These are phyloP conservation scores for Mesopsocus fuscifrons DNA, from an alignment of 2,888 invertebrate species.

Conservation along the genomic window DNA sequence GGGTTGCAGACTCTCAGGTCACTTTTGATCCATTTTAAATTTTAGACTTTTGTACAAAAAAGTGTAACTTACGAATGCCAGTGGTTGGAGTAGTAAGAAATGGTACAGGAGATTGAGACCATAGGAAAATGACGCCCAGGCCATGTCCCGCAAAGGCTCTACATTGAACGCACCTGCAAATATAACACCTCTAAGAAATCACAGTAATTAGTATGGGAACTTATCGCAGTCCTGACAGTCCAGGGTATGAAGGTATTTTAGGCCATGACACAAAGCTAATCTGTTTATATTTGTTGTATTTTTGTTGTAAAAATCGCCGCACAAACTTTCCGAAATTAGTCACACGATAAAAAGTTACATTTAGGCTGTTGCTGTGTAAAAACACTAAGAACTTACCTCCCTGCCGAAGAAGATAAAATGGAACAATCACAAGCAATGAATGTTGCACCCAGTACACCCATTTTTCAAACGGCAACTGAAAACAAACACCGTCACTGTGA, in stretches of 20 bases:
- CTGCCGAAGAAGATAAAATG: constrained; percentile 71
- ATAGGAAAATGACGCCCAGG: constrained; percentile 63
- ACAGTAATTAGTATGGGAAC: constrained; percentile 2
- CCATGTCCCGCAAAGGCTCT: constrained; percentile 53
- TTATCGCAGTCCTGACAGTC: neutral
- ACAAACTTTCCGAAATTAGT: too few relatives aligned
- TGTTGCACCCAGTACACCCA: constrained; percentile 93
- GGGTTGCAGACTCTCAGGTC: too few relatives aligned
- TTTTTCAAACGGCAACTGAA: constrained; percentile 77
- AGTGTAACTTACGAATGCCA: constrained; percentile 41
- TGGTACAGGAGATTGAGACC: constrained; percentile 66
- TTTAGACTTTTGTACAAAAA: too few relatives aligned
- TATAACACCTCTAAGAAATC: constrained; percentile 16
- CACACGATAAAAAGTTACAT: too few relatives aligned
- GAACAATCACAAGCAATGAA: constrained; percentile 84
- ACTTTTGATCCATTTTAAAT: too few relatives aligned
- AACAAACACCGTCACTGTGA: too few relatives aligned
- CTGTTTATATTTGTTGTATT: constrained; percentile 8
- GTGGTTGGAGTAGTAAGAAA: constrained; percentile 54
- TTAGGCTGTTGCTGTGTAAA: too few relatives aligned
- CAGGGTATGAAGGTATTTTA: neutral
- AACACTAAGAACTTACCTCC: too few relatives aligned
- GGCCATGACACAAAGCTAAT: constrained; percentile 5
- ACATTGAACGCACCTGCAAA: constrained; percentile 63
- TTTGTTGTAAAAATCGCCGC: too few relatives aligned